Evolutionary conservation across 2,888 invertebrate genomes (phyloP), one percentile per base, ranked within the genome.

Genomic region (Stramonita haemastoma): DNA sequence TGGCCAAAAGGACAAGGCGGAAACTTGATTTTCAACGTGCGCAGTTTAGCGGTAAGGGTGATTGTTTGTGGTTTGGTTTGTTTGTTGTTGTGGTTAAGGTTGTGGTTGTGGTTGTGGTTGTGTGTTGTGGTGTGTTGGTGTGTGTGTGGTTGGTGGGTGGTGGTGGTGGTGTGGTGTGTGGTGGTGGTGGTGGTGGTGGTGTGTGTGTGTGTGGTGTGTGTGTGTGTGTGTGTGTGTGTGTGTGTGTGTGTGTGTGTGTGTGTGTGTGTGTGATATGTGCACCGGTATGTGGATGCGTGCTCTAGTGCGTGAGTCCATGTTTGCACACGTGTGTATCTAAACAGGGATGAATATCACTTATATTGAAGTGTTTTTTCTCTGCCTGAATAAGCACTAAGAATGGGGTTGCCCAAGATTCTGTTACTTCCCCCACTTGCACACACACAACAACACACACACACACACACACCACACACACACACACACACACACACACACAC

Each of bases 1-100:
- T 85, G 95, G 94, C 15, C 86, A 88, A 15, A 84, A 90, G 66
- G 91, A 89, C 36, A 88, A 90, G 15, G 92, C 92, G 36, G 90
- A 88, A 86, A 89, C 60, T 90, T 94, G 83, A 73, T 93, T 81
- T 91, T 73, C 32, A 90, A 91, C 86, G 79, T 92, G 70, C 66
- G 85, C 5, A 32, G 60, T 15, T 19, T 19, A 4, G 56, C 4
- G 86, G 85, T 70, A 32, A 56, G 83, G 36, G 5, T 81, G 81
- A 2, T 46, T 46, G 83, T 46, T 17, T 81, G 81, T 17, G 34
- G 8, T 17, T 73, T n/a, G 26, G n/a, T 73, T 79, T 79, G 32
- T 6, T 79, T 77, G 73, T 73, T 11, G 5, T 29, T 79, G 2
- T 13, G 79, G 32, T 17, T 15, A 8, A 13, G 6, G 32, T 83